Base-by-base conservation (phyloP, 2,113 vertebrate genomes). In the Hyla sarda region DNA sequence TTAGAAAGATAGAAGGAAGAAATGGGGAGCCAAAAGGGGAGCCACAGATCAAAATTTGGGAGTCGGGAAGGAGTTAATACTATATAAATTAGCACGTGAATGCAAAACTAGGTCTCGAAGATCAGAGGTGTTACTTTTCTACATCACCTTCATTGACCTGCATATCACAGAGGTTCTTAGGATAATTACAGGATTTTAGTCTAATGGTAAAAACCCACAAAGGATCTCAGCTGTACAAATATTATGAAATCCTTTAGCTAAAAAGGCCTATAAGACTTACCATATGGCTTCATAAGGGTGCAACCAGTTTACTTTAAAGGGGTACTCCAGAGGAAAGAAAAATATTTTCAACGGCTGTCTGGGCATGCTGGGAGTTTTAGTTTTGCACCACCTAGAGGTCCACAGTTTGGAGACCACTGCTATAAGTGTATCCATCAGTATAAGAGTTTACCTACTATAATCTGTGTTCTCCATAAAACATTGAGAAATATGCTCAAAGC, bases 161-260 rank as follows among this genome's bases (percentile, higher is more conserved):
- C 34, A 74, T 25, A 74, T 45, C 12, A 13, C 87, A 82, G 87
- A 58, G 75, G 89, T 84, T 45, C 37, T 87, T 82, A 54, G 47
- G 48, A 9, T 54, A 54, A 77, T 74, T 74, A 34, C 32, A 47
- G 23, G 41, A 47, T 45, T 74, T 74, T 74, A 74, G 37, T 74
- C 47, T 23, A 41, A 74, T 45, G 41, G 21, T 47, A 47, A 74
- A 47, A 74, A 45, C 34, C 41, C 41, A 47, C 71, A 74, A 74
- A 47, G 25, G 71, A 47, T 45, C 71, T 7, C 71, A 74, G 71
- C 71, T 74, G 71, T 74, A 47, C 41, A 74, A 74, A 74, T 74
- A 74, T 74, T 74, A 25, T 74, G 9, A 47, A 72, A 74, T 74
- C 23, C 23, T 74, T 11, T 41, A 21, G 21, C 71, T 25, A 47